phyloP scores from a whole-genome alignment of 2,113 vertebrate genomes.

The Onychostruthus taczanowskii region DNA sequence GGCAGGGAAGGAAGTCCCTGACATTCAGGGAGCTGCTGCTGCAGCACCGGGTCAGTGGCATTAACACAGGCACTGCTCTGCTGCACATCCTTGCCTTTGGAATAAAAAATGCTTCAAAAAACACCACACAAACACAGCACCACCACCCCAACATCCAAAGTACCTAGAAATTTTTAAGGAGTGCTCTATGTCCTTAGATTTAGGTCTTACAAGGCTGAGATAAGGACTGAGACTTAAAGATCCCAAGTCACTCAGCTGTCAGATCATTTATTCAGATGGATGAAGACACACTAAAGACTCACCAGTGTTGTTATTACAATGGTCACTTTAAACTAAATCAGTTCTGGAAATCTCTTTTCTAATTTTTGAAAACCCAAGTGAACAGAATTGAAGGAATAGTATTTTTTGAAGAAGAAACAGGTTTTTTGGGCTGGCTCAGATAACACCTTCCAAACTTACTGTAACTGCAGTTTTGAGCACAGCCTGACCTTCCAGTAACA shows the following conservation, averaged over 20 bases:
- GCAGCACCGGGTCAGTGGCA: accelerated
- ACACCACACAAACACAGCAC: neutral
- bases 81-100: neutral
- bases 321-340: neutral
- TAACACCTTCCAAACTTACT: neutral
- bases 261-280: neutral
- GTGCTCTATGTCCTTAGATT: neutral
- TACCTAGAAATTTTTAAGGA: neutral
- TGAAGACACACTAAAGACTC: neutral
- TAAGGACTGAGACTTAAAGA: neutral
- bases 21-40: neutral
- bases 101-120: neutral
- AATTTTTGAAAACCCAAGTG: neutral
- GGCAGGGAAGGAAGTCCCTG: neutral
- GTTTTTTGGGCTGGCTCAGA: neutral
- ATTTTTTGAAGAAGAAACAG: neutral
- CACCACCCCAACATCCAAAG: neutral
- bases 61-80: neutral
- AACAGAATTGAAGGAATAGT: neutral
- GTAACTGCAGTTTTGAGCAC: neutral
- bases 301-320: neutral
- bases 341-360: neutral
- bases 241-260: neutral
- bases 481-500: neutral
- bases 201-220: neutral